Percentiles rank a stretch among this genome's conserved stretches.
These are phyloP conservation scores for Ibidorhyncha struthersii DNA, from an alignment of 2,113 vertebrate species.

Conservation along the genomic window DNA sequence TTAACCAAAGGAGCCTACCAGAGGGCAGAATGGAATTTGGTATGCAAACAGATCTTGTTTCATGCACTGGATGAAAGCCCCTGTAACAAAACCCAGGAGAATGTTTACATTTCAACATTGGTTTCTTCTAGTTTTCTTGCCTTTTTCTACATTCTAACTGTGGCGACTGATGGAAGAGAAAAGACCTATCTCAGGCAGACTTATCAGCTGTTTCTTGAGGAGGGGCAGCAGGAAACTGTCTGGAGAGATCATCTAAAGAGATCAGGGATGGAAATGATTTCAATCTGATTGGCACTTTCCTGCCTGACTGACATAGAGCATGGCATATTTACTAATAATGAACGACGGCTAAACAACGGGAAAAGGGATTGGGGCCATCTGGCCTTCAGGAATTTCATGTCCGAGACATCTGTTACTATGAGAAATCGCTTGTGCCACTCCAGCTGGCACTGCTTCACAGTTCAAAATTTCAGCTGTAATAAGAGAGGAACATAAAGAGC, in stretches of 20 bases:
- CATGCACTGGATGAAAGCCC: neutral
- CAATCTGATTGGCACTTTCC: slow-evolving; percentile 2
- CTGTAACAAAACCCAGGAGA: neutral
- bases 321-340: slow-evolving; percentile 26
- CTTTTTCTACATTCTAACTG: neutral
- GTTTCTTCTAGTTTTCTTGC: neutral
- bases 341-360: neutral
- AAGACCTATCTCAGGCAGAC: neutral
- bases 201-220: neutral
- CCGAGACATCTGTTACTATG: slow-evolving; percentile 41
- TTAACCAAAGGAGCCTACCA: neutral
- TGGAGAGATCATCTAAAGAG: neutral
- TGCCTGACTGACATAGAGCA: neutral
- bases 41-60: neutral
- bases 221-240: neutral
- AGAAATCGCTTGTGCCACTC: slow-evolving; percentile 41
- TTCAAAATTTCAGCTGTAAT: neutral
- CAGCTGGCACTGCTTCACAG: slow-evolving; percentile 49
- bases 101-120: neutral
- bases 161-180: neutral
- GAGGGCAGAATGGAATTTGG: neutral
- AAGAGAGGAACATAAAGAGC: neutral
- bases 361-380: slow-evolving; percentile 46
- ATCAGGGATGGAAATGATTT: neutral
- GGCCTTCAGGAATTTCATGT: slow-evolving; percentile 27